These are phyloP conservation scores for Chromoteleia sp. DNA, from an alignment of 2,888 invertebrate genomes.

Conservation along the genomic window DNA sequence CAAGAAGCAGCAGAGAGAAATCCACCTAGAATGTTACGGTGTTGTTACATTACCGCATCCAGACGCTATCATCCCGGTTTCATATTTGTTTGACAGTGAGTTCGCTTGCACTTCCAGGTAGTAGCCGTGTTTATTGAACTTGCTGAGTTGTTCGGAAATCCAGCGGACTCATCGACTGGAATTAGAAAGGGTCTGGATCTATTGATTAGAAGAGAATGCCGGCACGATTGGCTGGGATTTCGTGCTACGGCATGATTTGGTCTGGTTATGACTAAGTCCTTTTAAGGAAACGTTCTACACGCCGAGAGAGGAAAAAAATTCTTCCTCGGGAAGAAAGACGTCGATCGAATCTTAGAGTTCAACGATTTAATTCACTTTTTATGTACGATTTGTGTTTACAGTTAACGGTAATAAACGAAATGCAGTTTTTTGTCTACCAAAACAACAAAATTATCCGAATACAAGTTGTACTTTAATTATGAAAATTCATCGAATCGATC, in stretches of 20 bases:
- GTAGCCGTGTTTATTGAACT: conserved; percentile 25
- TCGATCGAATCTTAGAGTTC: background rate
- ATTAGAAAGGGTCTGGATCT: conserved; percentile 35
- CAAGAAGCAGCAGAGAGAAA: conserved; percentile 27
- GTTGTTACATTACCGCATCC: conserved; percentile 20
- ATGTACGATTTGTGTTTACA: too few species aligned
- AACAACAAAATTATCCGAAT: too few species aligned
- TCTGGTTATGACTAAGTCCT: conserved; percentile 26
- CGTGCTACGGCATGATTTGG: conserved; percentile 22
- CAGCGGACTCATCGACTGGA: background rate
- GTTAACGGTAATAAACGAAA: too few species aligned
- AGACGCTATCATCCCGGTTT: conserved; percentile 17
- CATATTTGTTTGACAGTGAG: conserved; percentile 21
- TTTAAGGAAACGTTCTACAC: conserved; percentile 6
- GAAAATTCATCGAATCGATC: background rate
- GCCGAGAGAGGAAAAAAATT: background rate
- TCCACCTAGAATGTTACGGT: conserved; percentile 20
- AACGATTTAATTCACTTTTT: too few species aligned
- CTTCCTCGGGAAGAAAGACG: background rate
- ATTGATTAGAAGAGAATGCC: conserved; percentile 26
- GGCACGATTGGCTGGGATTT: conserved; percentile 13
- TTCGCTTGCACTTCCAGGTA: conserved; percentile 24
- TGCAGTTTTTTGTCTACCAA: too few species aligned
- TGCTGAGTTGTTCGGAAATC: conserved; percentile 4
- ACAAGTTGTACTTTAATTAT: background rate